These are phyloP conservation scores for Plestiodon gilberti DNA, from an alignment of 2,113 vertebrate species.

Conservation along the genomic window DNA sequence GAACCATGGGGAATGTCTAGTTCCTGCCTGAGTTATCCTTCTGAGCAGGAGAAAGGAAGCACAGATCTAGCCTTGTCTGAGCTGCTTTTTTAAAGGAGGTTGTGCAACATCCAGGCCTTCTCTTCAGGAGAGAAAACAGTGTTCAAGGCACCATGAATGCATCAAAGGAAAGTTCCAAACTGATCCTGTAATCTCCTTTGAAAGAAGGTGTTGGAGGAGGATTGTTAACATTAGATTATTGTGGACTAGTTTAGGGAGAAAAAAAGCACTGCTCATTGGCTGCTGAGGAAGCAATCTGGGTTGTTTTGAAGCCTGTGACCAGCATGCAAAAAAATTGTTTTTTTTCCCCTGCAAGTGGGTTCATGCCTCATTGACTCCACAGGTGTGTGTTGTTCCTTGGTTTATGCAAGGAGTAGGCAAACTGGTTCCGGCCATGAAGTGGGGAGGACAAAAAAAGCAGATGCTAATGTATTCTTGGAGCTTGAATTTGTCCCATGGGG, in stretches of 20 bases:
- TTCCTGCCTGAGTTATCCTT: not conserved
- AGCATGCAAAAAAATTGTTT: conserved; percentile 66
- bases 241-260: conserved; percentile 60
- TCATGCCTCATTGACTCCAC: conserved; percentile 71
- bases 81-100: not conserved
- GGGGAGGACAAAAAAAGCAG: conserved; percentile 1
- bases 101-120: not conserved
- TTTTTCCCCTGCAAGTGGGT: conserved; percentile 50
- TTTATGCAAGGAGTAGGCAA: conserved; percentile 58
- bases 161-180: not conserved
- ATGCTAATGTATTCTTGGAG: conserved; percentile 63
- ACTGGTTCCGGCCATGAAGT: conserved; percentile 45
- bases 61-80: not conserved
- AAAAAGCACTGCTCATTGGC: conserved; percentile 42
- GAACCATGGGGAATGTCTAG: not conserved
- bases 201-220: conserved; percentile 38
- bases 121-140: not conserved
- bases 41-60: not conserved
- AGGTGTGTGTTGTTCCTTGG: conserved; percentile 56
- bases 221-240: conserved; percentile 34
- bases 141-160: not conserved
- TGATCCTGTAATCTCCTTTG: conserved; percentile 43
- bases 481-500: conserved; percentile 57
- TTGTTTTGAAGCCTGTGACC: conserved; percentile 71
- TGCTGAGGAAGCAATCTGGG: conserved; percentile 66